Percentiles rank a stretch among this genome's conserved stretches.
phyloP scores from a whole-genome alignment of 2,113 vertebrate genomes.

The Motacilla alba region DNA sequence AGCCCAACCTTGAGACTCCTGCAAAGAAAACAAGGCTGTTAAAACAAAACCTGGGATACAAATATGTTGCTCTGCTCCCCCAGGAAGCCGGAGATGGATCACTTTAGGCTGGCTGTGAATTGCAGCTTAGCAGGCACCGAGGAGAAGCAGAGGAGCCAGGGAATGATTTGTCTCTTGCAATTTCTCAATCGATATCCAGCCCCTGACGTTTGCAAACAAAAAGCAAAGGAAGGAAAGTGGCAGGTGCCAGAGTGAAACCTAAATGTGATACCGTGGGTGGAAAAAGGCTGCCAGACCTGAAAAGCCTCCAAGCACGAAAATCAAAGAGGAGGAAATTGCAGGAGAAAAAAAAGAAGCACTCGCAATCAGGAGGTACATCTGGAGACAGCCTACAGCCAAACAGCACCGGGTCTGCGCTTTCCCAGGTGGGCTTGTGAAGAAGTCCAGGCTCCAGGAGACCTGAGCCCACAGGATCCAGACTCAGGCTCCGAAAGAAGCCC shows the following conservation, averaged over 20 bases:
- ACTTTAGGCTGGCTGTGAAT: slow-evolving; percentile 10
- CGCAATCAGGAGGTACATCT: slow-evolving; percentile 35
- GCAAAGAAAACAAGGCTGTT: background rate
- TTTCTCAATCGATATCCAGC: slow-evolving; percentile 35
- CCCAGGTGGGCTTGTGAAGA: background rate
- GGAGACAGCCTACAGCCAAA: slow-evolving; percentile 9
- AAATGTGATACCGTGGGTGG: slow-evolving; percentile 46
- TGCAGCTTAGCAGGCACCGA: background rate
- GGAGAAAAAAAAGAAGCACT: background rate
- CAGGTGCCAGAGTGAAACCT: slow-evolving; percentile 41
- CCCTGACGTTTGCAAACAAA: slow-evolving; percentile 44
- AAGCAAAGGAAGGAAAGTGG: slow-evolving; percentile 21
- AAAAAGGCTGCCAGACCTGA: slow-evolving; percentile 51
- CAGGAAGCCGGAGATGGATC: background rate
- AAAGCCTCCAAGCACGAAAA: slow-evolving; percentile 40
- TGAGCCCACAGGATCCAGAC: background rate
- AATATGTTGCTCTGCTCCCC: background rate
- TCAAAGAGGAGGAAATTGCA: slow-evolving; percentile 29
- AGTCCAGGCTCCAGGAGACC: background rate
- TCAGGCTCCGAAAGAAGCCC: background rate
- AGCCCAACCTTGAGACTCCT: background rate
- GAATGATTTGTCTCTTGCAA: slow-evolving; percentile 46
- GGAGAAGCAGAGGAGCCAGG: slow-evolving; percentile 7
- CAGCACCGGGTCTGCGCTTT: background rate
- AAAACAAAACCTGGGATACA: background rate